Conservation (phyloP, 2,888 invertebrate species). For the Listrodromus nycthemerus region DNA sequence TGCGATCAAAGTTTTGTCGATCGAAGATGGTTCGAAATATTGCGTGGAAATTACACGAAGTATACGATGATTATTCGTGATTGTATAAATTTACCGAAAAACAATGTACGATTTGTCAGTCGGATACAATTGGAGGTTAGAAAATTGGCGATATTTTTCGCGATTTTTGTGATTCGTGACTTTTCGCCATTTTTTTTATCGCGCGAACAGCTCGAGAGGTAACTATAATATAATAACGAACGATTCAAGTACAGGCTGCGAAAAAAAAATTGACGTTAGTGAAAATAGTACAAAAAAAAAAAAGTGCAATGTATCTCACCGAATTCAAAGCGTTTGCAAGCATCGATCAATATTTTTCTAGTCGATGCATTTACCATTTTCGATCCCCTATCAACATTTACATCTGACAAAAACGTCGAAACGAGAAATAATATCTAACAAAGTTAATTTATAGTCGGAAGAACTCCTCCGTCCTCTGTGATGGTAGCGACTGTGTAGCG, state of each 20-base stretch:
- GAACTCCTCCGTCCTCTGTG: neutral
- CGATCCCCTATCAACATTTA: constrained; percentile 18
- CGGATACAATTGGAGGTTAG: constrained; percentile 35
- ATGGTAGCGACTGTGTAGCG: neutral
- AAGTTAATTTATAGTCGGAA: constrained; percentile 2
- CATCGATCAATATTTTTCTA: constrained; percentile 43
- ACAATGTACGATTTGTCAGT: constrained; percentile 6
- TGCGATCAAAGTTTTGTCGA: neutral
- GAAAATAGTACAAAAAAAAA: neutral
- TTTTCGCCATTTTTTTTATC: neutral
- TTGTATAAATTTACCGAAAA: constrained; percentile 11
- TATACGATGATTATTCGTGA: neutral
- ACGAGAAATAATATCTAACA: constrained; percentile 10
- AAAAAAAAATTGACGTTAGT: neutral
- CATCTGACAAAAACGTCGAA: neutral
- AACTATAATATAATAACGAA: neutral
- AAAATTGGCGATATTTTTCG: constrained; percentile 31
- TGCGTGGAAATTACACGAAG: neutral
- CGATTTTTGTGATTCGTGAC: neutral
- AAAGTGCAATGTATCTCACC: constrained; percentile 37
- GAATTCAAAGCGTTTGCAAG: constrained; percentile 40
- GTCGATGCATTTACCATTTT: constrained; percentile 50
- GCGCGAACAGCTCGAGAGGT: neutral
- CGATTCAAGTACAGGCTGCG: neutral
- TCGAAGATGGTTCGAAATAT: neutral